A percentile compares a stretch with the other conserved stretches of the same genome.
Conservation (phyloP, 2,888 invertebrate genomes). For the Mallateleia sp. region DNA sequence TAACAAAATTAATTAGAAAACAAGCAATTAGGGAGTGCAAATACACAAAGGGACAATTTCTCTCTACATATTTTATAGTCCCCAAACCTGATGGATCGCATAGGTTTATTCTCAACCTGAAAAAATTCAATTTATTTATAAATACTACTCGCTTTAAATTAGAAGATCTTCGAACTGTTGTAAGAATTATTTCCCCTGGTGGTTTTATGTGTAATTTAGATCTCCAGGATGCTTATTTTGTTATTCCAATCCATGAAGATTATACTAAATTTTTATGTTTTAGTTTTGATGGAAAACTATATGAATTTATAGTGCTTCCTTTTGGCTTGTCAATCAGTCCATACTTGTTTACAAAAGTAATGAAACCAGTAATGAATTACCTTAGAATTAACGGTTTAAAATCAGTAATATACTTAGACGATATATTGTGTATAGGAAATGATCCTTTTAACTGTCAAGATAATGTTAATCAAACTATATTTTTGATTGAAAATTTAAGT, state of each 20-base stretch:
- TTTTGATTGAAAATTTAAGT: slow-evolving; percentile 28
- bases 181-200: slow-evolving; percentile 51
- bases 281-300: slow-evolving; percentile 71
- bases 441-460: background rate
- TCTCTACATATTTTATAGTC: slow-evolving; percentile 67
- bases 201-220: slow-evolving; percentile 76
- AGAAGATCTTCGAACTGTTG: slow-evolving; percentile 69
- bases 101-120: slow-evolving; percentile 46
- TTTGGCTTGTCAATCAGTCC: slow-evolving; percentile 81
- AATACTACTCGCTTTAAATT: slow-evolving; percentile 73
- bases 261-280: slow-evolving; percentile 81
- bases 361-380: slow-evolving; percentile 45
- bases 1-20: slow-evolving; percentile 18
- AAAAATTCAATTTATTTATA: slow-evolving; percentile 33
- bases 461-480: slow-evolving; percentile 21
- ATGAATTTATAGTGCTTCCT: slow-evolving; percentile 81
- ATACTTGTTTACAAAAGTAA: slow-evolving; percentile 82
- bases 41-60: slow-evolving; percentile 9
- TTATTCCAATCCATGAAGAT: slow-evolving; percentile 75
- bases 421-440: slow-evolving; percentile 48
- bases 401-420: slow-evolving; percentile 65
- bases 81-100: slow-evolving; percentile 69
- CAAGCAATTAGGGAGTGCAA: slow-evolving; percentile 17
- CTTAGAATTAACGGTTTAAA: slow-evolving; percentile 26
- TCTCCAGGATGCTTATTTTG: slow-evolving; percentile 73